A percentile compares a stretch with the other conserved stretches of the same genome.
Conservation (phyloP, 2,113 vertebrate genomes). For the Pteronura brasiliensis region DNA sequence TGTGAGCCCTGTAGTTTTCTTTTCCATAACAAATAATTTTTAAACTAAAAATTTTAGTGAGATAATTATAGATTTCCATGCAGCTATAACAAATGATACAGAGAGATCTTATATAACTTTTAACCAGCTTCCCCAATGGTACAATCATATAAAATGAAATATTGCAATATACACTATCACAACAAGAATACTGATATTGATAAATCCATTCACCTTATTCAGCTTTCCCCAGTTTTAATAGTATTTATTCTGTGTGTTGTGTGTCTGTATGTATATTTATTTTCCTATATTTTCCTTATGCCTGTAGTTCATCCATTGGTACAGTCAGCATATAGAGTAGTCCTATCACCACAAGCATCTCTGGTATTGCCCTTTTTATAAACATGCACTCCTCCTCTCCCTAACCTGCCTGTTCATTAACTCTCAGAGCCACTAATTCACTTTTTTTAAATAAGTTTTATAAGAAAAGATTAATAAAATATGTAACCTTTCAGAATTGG, state of each 20-base stretch:
- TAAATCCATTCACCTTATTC: background rate
- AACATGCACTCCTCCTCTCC: background rate
- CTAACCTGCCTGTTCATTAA: background rate
- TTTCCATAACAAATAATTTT: background rate
- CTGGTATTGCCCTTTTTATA: background rate
- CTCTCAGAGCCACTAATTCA: too few relatives aligned
- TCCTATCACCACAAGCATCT: background rate
- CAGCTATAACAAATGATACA: background rate
- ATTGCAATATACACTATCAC: background rate
- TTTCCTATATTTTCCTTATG: background rate
- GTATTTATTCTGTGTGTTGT: background rate
- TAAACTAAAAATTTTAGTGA: background rate
- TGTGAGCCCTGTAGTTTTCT: background rate
- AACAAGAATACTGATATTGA: background rate
- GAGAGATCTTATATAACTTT: background rate
- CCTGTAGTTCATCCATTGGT: background rate
- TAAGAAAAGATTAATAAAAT: background rate
- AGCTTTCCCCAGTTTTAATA: background rate
- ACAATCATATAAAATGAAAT: background rate
- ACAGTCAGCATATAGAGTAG: too few relatives aligned
- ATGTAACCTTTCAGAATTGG: background rate
- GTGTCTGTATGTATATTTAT: background rate
- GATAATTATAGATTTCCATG: background rate
- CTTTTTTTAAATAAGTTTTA: background rate
- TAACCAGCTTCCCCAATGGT: background rate